A percentile compares a stretch with the other conserved stretches of the same genome.
Conservation (phyloP, 2,797 vertebrate genomes). For the Gouania willdenowi region DNA sequence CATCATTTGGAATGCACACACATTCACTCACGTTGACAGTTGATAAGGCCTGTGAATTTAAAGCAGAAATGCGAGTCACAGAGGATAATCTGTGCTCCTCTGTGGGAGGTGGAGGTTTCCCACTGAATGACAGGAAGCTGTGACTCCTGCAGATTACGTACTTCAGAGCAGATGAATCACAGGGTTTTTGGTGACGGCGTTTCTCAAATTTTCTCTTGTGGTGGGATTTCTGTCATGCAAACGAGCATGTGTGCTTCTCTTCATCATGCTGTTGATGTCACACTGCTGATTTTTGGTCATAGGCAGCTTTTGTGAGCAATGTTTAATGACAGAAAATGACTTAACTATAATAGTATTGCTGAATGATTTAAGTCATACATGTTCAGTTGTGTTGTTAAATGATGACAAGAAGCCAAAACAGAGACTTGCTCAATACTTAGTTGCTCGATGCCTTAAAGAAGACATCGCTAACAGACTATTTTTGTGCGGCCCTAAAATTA, state of each 20-base stretch:
- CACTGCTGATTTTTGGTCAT: conserved; percentile 5
- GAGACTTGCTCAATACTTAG: too few relatives aligned
- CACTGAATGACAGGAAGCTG: conserved; percentile 53
- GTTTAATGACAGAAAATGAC: too few relatives aligned
- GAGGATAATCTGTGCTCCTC: conserved; percentile 55
- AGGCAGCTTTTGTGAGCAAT: conserved; percentile 8
- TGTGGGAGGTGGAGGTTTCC: conserved; percentile 44
- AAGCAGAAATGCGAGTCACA: conserved; percentile 29
- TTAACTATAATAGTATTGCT: too few relatives aligned
- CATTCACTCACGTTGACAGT: conserved; percentile 35
- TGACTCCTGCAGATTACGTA: conserved; percentile 44
- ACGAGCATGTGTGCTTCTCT: conserved; percentile 1
- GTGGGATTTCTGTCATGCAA: conserved; percentile 17
- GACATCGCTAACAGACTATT: too few relatives aligned
- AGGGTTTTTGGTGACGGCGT: conserved; percentile 23
- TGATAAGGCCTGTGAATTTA: conserved; percentile 26
- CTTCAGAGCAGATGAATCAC: conserved; percentile 42
- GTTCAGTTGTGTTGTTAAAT: too few relatives aligned
- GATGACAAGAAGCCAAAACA: too few relatives aligned
- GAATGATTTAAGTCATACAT: too few relatives aligned
- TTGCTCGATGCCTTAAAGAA: too few relatives aligned
- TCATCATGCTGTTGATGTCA: not conserved
- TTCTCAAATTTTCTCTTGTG: conserved; percentile 30
- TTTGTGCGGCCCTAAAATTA: too few relatives aligned
- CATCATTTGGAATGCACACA: not conserved